Base-by-base conservation (phyloP, 2,797 vertebrate species). In the Aratinga solstitialis region DNA sequence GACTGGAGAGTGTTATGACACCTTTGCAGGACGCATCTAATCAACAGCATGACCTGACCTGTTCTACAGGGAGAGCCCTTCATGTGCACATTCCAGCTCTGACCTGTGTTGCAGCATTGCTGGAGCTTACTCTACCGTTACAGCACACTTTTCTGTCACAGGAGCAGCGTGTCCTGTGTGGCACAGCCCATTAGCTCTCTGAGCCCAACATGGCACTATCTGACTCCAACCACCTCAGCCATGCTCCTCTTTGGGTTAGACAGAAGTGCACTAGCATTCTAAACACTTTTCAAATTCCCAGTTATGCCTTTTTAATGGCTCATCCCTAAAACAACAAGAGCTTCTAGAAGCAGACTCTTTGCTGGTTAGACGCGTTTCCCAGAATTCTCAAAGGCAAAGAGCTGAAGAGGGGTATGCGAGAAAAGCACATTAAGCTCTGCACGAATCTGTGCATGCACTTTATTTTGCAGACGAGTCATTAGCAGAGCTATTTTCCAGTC, bases 401-500 rank as follows among this genome's bases (percentile, higher is more conserved):
- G 86, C 68, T 26, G 72, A 67, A 67, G 72, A 74, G 24, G 72
- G 84, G 42, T 85, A 47, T 0, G 5, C 69, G 65, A 84, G 75
- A 42, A 3, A 4, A 63, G 72, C 58, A 59, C 84, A 71, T 91
- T 74, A 87, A 89, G 77, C 84, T 80, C 86, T 71, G 75, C 61
- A 4, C 53, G 43, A 89, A 43, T 62, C 68, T 81, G 56, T 59
- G 61, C 0, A 0, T 43, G 68, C 68, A 62, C 76, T 90, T 76
- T 29, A 32, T 78, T 92, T 83, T 74, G 61, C 68, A 90, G 91
- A 68, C 65, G 48, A 82, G 72, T 62, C 65, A 66, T 92, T 79
- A 96, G 67, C 72, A 50, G 72, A 89, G 78, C 72, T 93, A 68
- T 93, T 94, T 95, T 91, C 84, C 91, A 85, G 74, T 82, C 9